Conservation (phyloP, 2,113 vertebrate genomes). For the Poecilia latipinna region DNA sequence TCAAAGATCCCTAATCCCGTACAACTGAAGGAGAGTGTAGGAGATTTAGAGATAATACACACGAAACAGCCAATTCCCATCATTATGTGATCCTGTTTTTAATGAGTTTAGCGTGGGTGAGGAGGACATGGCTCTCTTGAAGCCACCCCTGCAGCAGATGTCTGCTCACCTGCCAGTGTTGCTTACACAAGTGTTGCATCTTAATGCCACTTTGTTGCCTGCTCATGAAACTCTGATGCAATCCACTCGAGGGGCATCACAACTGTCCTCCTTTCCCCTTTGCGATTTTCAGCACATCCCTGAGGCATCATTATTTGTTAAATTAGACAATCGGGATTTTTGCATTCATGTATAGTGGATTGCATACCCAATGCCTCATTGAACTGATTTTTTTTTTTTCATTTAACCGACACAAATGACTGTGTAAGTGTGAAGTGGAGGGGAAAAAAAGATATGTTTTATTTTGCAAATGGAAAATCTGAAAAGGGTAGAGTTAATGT, state of each 20-base stretch:
- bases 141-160: conserved; percentile 37
- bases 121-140: conserved; percentile 2
- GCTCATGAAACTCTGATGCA: conserved; percentile 53
- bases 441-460: neutral
- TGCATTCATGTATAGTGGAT: conserved; percentile 4
- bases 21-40: conserved; percentile 13
- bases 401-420: neutral
- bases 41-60: conserved; percentile 1
- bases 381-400: neutral
- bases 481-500: neutral
- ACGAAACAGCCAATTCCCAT: conserved; percentile 8
- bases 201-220: conserved; percentile 53
- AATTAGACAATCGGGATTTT: neutral
- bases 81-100: neutral
- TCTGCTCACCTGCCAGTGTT: conserved; percentile 46
- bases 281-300: conserved; percentile 11
- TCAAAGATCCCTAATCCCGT: neutral
- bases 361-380: neutral
- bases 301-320: conserved; percentile 9
- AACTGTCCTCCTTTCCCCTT: conserved; percentile 61
- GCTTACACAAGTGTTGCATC: conserved; percentile 40
- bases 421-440: neutral
- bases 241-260: conserved; percentile 39
- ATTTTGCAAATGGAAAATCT: neutral
- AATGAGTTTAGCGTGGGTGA: neutral